A percentile compares a stretch with the other conserved stretches of the same genome.
These are phyloP conservation scores for Diadegma fenestrale DNA, from an alignment of 2,888 invertebrate genomes.

Conservation along the genomic window DNA sequence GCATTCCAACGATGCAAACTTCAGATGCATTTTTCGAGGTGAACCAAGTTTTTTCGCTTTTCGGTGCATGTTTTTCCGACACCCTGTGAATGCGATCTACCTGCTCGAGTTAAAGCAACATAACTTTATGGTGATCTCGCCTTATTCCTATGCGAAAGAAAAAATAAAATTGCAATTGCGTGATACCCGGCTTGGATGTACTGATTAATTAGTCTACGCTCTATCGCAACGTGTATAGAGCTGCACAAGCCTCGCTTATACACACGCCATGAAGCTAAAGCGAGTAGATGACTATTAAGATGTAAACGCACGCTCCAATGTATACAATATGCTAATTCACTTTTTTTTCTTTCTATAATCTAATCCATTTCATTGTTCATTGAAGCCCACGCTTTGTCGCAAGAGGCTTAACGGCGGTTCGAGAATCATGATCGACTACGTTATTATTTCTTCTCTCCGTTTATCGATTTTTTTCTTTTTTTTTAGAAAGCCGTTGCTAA, in stretches of 20 bases:
- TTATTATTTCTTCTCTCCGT: not conserved
- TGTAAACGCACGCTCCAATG: constrained; percentile 55
- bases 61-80: not conserved
- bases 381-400: constrained; percentile 53
- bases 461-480: not conserved
- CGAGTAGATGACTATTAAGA: constrained; percentile 60
- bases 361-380: constrained; percentile 58
- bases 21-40: too few species aligned
- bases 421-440: constrained; percentile 39
- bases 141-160: constrained; percentile 54
- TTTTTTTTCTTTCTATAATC: constrained; percentile 28
- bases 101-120: constrained; percentile 1
- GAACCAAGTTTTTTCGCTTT: not conserved
- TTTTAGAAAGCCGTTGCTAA: constrained; percentile 14
- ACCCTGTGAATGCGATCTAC: constrained; percentile 4
- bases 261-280: constrained; percentile 39
- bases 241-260: constrained; percentile 21
- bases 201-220: constrained; percentile 76
- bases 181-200: constrained; percentile 60
- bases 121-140: constrained; percentile 14
- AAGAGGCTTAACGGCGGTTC: constrained; percentile 27
- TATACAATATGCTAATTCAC: constrained; percentile 56
- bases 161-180: constrained; percentile 68
- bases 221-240: constrained; percentile 40
- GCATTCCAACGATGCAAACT: too few species aligned